Conservation (phyloP, 2,888 invertebrate species). For the Uropetala carovei region DNA sequence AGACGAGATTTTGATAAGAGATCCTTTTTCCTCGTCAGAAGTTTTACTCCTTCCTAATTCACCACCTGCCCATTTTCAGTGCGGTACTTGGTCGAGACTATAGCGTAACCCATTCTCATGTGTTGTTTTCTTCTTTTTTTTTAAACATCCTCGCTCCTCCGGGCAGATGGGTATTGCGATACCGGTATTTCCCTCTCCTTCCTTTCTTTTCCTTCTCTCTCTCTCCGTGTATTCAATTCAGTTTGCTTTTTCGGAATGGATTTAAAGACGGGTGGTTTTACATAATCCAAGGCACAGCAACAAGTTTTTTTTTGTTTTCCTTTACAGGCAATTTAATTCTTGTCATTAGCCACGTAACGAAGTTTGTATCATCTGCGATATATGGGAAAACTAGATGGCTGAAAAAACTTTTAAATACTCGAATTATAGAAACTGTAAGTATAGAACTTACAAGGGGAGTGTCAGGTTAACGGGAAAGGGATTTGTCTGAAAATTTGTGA, state of each 20-base stretch:
- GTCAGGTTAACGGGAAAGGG: too few relatives aligned
- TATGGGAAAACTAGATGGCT: too few relatives aligned
- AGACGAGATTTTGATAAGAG: conserved; percentile 3
- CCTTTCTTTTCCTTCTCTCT: background rate
- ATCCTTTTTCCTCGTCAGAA: background rate
- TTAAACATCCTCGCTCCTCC: background rate
- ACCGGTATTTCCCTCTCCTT: background rate
- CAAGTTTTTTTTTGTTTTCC: background rate
- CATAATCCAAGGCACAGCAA: background rate
- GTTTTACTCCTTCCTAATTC: background rate
- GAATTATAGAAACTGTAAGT: background rate
- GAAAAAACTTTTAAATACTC: too few relatives aligned
- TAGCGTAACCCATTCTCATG: background rate
- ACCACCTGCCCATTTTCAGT: conserved; percentile 22
- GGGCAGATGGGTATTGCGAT: conserved; percentile 28
- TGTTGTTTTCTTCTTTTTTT: conserved; percentile 30
- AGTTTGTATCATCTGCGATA: too few relatives aligned
- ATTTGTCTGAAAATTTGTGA: too few relatives aligned
- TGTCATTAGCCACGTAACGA: background rate
- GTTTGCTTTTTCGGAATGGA: conserved; percentile 34
- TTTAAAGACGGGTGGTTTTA: background rate
- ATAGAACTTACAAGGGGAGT: too few relatives aligned
- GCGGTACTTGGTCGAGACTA: background rate
- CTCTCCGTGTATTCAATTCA: conserved; percentile 21
- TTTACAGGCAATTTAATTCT: background rate